Conservation (phyloP, 2,888 invertebrate species). For the Rhamphomyia laevipes region DNA sequence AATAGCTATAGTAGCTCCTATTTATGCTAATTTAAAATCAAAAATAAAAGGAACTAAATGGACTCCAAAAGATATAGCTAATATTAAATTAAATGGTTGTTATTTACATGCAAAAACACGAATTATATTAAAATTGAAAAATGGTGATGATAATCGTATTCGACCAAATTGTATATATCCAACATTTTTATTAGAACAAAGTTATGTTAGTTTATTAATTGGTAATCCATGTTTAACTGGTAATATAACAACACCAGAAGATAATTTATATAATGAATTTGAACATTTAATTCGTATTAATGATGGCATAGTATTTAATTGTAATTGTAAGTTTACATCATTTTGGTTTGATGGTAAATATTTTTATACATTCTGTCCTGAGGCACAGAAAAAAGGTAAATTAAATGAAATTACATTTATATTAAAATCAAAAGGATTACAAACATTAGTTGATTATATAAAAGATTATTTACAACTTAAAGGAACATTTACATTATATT, state of each 20-base stretch:
- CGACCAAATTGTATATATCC: constrained; percentile 17
- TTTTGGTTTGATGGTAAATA: constrained; percentile 15
- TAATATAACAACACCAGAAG: not conserved
- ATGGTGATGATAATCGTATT: constrained; percentile 10
- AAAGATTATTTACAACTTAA: not conserved
- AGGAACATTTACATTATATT: not conserved
- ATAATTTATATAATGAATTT: not conserved
- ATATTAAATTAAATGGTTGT: constrained; percentile 14
- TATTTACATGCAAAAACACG: constrained; percentile 14
- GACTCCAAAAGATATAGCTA: constrained; percentile 10
- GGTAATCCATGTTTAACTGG: constrained; percentile 5
- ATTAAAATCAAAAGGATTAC: not conserved
- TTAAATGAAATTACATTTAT: not conserved
- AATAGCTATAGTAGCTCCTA: constrained; percentile 16
- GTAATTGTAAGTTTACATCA: constrained; percentile 11
- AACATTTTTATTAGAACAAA: constrained; percentile 13
- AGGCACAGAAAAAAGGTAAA: not conserved
- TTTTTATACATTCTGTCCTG: constrained; percentile 11
- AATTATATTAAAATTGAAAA: constrained; percentile 9
- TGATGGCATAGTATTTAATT: constrained; percentile 13
- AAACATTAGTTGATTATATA: not conserved
- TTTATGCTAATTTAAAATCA: constrained; percentile 7
- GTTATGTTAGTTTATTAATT: constrained; percentile 15
- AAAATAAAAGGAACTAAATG: constrained; percentile 9
- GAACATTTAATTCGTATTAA: constrained; percentile 10